These are phyloP conservation scores for Sander vitreus DNA, from an alignment of 2,113 vertebrate species.

Conservation along the genomic window DNA sequence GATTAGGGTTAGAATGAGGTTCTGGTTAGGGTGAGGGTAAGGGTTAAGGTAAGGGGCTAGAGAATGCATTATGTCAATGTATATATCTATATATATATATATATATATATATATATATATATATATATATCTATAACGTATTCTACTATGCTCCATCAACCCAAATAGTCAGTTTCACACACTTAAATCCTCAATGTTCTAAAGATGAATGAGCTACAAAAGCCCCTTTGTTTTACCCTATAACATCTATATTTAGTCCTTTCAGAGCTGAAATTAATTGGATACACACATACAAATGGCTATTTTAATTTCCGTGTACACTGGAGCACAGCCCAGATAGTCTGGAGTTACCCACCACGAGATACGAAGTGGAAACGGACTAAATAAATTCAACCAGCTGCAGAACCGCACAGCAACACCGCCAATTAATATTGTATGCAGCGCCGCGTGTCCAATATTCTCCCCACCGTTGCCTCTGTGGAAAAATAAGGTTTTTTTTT, in stretches of 20 bases:
- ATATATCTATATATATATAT: no score
- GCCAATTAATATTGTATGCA: slow-evolving; percentile 17
- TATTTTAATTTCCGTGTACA: background rate
- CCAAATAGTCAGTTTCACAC: background rate
- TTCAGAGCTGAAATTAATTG: slow-evolving; percentile 11
- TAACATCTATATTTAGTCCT: background rate
- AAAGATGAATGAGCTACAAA: background rate
- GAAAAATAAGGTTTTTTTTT: background rate
- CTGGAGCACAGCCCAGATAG: background rate
- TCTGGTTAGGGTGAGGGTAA: no score
- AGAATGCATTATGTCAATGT: no score
- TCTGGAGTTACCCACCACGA: slow-evolving; percentile 9
- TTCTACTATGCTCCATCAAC: background rate
- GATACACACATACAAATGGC: background rate
- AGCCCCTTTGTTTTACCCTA: no score
- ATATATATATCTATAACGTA: no score
- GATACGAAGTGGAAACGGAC: background rate
- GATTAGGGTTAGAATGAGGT: no score
- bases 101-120: no score
- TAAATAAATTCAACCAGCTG: slow-evolving; percentile 29
- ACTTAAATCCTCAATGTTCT: background rate
- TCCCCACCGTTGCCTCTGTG: background rate
- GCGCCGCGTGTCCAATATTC: background rate
- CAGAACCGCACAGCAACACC: background rate
- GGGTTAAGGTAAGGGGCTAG: no score